Evolutionary conservation across 2,888 invertebrate species (phyloP).

Genomic region (Criorhina ranunculi): DNA sequence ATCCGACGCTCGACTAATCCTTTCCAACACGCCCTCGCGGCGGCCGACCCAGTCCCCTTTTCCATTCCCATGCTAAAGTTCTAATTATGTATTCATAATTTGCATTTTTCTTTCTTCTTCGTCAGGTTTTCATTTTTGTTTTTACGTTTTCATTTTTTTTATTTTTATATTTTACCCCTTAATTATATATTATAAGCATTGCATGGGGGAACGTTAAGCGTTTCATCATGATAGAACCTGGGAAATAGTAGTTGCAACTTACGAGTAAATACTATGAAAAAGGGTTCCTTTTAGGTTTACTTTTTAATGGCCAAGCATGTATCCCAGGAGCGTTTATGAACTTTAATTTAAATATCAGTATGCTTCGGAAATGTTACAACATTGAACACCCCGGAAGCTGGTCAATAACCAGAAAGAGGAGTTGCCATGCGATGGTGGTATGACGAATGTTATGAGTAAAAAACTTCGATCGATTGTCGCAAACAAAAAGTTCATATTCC

Average conservation of each 20-base stretch:
- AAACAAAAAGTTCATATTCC: too few relatives aligned
- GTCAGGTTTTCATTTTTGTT: conserved; percentile 2
- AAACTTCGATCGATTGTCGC: too few relatives aligned
- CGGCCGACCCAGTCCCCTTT: not conserved
- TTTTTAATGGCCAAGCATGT: not conserved
- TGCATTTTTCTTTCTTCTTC: conserved; percentile 48
- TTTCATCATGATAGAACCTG: conserved; percentile 5
- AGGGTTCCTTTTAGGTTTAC: not conserved
- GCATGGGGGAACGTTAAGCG: conserved; percentile 39
- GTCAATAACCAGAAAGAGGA: too few relatives aligned
- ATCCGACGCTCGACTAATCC: conserved; percentile 53
- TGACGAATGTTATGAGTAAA: too few relatives aligned
- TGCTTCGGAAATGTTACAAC: too few relatives aligned
- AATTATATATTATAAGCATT: conserved; percentile 55
- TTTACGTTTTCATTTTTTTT: not conserved
- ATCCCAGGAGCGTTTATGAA: too few relatives aligned
- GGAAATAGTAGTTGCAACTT: conserved; percentile 7
- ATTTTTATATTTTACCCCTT: conserved; percentile 30
- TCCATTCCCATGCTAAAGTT: conserved; percentile 54
- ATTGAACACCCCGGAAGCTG: too few relatives aligned
- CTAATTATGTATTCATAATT: conserved; percentile 75
- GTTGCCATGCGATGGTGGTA: too few relatives aligned
- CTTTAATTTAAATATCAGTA: too few relatives aligned
- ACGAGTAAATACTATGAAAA: conserved; percentile 29
- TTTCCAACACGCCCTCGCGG: conserved; percentile 25